These are phyloP conservation scores for Cossypha dichroa DNA, from an alignment of 2,797 vertebrate species.

Conservation along the genomic window DNA sequence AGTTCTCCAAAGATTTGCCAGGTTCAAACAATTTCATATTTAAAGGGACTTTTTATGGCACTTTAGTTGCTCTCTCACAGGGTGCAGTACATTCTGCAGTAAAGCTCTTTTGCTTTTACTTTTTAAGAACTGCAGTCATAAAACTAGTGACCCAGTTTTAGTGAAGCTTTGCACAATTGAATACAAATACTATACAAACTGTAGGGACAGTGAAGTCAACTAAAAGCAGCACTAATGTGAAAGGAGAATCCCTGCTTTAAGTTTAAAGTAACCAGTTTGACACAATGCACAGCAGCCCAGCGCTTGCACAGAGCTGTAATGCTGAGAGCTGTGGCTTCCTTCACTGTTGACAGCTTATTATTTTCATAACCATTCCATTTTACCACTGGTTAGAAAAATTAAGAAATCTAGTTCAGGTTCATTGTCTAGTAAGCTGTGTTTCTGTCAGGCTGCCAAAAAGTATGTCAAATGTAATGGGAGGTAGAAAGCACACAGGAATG, in stretches of 20 bases:
- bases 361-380: constrained; percentile 17
- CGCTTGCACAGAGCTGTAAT: not conserved
- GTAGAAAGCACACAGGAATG: not conserved
- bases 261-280: not conserved
- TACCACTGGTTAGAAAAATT: constrained; percentile 1
- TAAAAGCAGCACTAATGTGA: not conserved
- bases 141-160: constrained; percentile 13
- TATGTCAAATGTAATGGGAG: not conserved
- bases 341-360: not conserved
- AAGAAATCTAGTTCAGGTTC: constrained; percentile 3
- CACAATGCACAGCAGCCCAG: not conserved
- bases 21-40: not conserved
- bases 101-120: not conserved
- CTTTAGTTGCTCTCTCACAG: not conserved
- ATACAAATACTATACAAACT: not conserved
- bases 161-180: constrained; percentile 2
- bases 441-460: constrained; percentile 33
- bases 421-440: not conserved
- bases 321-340: not conserved
- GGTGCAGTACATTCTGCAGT: not conserved
- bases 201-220: not conserved
- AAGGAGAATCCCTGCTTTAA: not conserved
- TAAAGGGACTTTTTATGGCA: not conserved
- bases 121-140: not conserved
- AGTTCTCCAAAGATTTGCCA: not conserved